phyloP scores from a whole-genome alignment of 2,113 vertebrate genomes.

The Pampusana beccarii region DNA sequence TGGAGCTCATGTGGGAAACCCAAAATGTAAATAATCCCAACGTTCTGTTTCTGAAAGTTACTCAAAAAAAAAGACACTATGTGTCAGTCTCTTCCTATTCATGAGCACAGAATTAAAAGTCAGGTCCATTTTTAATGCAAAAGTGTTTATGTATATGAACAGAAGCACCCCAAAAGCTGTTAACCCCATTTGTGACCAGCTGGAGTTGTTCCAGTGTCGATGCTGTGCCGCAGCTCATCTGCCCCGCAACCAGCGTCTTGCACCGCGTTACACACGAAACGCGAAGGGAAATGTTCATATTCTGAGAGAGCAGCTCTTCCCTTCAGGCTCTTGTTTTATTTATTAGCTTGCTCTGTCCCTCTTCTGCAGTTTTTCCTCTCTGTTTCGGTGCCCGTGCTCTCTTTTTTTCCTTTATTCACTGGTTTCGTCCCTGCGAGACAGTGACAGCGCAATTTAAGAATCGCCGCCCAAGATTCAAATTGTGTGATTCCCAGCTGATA shows the following conservation, averaged over 20 bases:
- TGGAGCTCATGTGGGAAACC: not conserved
- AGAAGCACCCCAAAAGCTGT: not conserved
- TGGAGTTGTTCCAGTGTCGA: no score
- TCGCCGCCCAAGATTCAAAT: constrained; percentile 8
- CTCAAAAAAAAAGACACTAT: not conserved
- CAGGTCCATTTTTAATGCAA: not conserved
- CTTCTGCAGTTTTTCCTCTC: constrained; percentile 49
- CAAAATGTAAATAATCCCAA: not conserved
- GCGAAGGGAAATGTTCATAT: constrained; percentile 84
- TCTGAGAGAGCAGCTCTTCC: constrained; percentile 84
- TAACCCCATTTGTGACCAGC: not conserved
- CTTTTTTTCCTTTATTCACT: constrained; percentile 63
- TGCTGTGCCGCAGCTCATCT: constrained; percentile 17
- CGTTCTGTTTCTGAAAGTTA: not conserved
- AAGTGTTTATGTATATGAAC: not conserved
- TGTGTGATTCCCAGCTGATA: constrained; percentile 63
- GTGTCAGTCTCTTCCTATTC: not conserved
- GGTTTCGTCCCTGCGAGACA: constrained; percentile 57
- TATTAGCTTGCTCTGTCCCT: constrained; percentile 78
- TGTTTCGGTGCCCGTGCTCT: constrained; percentile 42
- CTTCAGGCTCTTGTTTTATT: constrained; percentile 84
- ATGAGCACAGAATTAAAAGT: not conserved
- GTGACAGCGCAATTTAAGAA: constrained; percentile 55
- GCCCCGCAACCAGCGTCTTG: constrained; percentile 81
- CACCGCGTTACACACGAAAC: constrained; percentile 84